These are phyloP conservation scores for Selenia dentaria DNA, from an alignment of 2,888 invertebrate genomes.

Conservation along the genomic window DNA sequence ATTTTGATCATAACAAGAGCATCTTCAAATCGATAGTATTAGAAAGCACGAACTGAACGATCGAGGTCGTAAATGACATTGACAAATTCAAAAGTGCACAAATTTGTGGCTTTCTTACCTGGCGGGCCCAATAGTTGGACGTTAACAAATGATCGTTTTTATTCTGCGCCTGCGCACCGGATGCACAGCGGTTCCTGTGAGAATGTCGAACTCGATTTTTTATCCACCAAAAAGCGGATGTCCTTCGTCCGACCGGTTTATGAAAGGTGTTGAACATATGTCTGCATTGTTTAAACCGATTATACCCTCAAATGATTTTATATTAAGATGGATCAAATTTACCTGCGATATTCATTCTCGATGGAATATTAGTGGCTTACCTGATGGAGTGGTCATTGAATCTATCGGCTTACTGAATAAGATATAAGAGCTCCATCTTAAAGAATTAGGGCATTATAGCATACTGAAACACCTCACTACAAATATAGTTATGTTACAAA, in stretches of 20 bases:
- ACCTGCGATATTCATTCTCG: constrained; percentile 1
- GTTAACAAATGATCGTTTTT: constrained; percentile 80
- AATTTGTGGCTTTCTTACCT: constrained; percentile 53
- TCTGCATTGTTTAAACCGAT: constrained; percentile 66
- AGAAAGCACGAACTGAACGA: constrained; percentile 27
- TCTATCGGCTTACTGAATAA: too few species aligned
- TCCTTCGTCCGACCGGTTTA: constrained; percentile 82
- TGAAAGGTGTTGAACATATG: constrained; percentile 84
- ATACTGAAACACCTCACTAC: too few species aligned
- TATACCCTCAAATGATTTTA: constrained; percentile 49
- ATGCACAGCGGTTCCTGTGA: constrained; percentile 81
- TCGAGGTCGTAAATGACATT: constrained; percentile 38
- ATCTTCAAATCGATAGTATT: constrained; percentile 7
- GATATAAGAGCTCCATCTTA: too few species aligned
- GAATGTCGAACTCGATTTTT: constrained; percentile 79
- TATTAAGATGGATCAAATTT: constrained; percentile 17
- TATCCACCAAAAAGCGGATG: constrained; percentile 81
- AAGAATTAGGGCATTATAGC: too few species aligned
- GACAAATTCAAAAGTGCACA: constrained; percentile 47
- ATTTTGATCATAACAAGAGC: too few species aligned
- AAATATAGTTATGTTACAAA: too few species aligned
- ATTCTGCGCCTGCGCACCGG: constrained; percentile 78
- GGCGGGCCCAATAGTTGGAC: constrained; percentile 59
- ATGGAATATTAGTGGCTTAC: too few species aligned
- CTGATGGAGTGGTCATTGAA: too few species aligned